Base-by-base conservation (phyloP, 30 jellyfish, hydroid and myxozoan genomes). In the Nemopilema nomurai region DNA sequence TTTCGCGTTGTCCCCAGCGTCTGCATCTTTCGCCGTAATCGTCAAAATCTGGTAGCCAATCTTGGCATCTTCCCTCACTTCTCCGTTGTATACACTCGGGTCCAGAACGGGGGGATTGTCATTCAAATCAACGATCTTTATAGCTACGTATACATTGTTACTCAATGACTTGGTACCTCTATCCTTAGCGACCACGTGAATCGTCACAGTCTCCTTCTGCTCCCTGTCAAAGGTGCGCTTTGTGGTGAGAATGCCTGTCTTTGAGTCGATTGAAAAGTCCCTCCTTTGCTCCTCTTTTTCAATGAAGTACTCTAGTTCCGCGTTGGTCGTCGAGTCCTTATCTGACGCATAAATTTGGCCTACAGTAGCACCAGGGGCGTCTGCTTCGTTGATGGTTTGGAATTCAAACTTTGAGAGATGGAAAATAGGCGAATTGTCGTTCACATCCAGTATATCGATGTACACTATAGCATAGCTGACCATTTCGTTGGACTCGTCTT, bases 341-440 rank as follows among this genome's bases (percentile, higher is more conserved):
- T 94, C 99, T 20, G 97, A 77, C 8, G 99, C 99, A 71, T 89
- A 90, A 17, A 94, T 97, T 18, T 87, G 96, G 0, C 94, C 99
- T 7, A 89, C 99, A 27, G 79, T 57, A 0, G 30, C 77, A 1
- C 97, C 97, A 49, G 95, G 70, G 24, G 89, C 67, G 28, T 85
- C 74, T 25, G 90, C 96, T 65, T 94, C 99, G 22, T 97, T 80
- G 6, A 94, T 97, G 51, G 92, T 94, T 27, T 96, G 94, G 79
- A 84, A 89, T 71, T 89, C 99, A 65, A 89, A 94, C 33, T 83
- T 90, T 27, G 96, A 87, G 71, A 93, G 75, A n/a, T 77, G 84
- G 67, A 94, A 94, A 69, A 94, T 22, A 0, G 99, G 99, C 0
- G 96, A 41, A 79, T 94, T 94, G 80, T 94, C 99, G 65, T 94